These are phyloP conservation scores for Chalcis sispes DNA, from an alignment of 2,888 invertebrate species.

Conservation along the genomic window DNA sequence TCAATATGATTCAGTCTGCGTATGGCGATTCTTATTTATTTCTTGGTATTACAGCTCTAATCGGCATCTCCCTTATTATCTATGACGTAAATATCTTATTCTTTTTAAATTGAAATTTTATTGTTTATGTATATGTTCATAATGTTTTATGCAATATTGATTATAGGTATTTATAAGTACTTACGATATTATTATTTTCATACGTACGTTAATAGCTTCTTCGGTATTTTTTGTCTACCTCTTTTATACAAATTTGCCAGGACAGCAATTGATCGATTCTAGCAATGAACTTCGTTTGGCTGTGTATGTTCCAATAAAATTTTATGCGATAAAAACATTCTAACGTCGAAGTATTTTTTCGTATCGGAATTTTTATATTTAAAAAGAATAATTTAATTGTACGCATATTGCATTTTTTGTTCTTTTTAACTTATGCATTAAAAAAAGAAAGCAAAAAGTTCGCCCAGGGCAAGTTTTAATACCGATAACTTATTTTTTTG, in stretches of 20 bases:
- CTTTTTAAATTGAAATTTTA: background rate
- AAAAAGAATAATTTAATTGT: no score
- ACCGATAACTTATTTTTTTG: no score
- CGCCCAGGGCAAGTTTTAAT: no score
- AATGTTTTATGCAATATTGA: background rate
- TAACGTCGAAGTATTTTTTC: no score
- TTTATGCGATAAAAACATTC: no score
- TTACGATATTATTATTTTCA: background rate
- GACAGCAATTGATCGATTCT: conserved; percentile 31
- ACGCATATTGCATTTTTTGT: no score
- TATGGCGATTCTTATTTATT: conserved; percentile 12
- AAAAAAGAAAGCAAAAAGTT: no score
- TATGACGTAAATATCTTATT: conserved; percentile 5
- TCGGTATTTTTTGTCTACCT: background rate
- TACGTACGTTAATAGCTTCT: background rate
- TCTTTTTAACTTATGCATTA: no score
- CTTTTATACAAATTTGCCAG: conserved; percentile 28
- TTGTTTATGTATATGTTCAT: background rate
- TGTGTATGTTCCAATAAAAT: background rate
- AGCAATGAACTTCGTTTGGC: conserved; percentile 7
- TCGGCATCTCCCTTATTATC: background rate
- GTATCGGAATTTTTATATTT: no score
- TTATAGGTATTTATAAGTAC: conserved; percentile 15
- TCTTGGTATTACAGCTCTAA: background rate
- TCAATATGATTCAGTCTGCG: background rate